A percentile compares a stretch with the other conserved stretches of the same genome.
Evolutionary conservation across 2,113 vertebrate genomes (phyloP).

Genomic region (Oncorhynchus gorbuscha): DNA sequence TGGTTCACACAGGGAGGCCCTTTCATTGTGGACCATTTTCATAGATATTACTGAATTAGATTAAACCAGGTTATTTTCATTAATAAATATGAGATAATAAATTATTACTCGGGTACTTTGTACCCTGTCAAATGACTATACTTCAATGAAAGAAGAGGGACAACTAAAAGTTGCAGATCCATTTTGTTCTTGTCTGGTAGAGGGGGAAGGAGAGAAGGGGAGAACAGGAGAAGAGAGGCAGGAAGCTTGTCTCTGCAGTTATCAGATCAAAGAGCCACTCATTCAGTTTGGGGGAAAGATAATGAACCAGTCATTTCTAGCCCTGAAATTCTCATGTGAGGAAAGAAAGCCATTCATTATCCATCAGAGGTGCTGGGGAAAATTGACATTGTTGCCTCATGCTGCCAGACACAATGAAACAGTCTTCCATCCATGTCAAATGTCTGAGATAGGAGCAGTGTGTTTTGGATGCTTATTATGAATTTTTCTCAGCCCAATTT

Average conservation of each 20-base stretch:
- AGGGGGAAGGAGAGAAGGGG: slow-evolving; percentile 9
- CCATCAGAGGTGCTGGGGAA: no score
- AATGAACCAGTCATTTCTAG: no score
- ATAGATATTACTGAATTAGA: slow-evolving; percentile 1
- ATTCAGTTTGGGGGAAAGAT: slow-evolving; percentile 14
- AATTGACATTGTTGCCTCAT: no score
- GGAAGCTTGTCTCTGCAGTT: slow-evolving; percentile 24
- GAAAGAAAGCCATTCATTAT: no score
- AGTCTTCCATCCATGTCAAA: no score
- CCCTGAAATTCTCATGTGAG: no score
- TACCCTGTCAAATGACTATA: slow-evolving; percentile 33
- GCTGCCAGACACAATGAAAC: no score
- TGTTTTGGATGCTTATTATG: no score
- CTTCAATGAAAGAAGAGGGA: slow-evolving; percentile 25
- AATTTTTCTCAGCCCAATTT: no score
- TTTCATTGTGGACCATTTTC: no score
- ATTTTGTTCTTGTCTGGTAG: slow-evolving; percentile 36
- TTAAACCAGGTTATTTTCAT: slow-evolving; percentile 55
- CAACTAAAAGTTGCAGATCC: slow-evolving; percentile 43
- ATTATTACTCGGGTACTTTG: slow-evolving; percentile 40
- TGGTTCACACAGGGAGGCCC: slow-evolving; percentile 14
- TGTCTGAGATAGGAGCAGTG: no score
- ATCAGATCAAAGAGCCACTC: slow-evolving; percentile 43
- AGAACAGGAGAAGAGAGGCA: background rate
- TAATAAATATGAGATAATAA: slow-evolving; percentile 59